phyloP scores from a whole-genome alignment of 2,797 vertebrate genomes.

The Melanotaenia trifasciata region DNA sequence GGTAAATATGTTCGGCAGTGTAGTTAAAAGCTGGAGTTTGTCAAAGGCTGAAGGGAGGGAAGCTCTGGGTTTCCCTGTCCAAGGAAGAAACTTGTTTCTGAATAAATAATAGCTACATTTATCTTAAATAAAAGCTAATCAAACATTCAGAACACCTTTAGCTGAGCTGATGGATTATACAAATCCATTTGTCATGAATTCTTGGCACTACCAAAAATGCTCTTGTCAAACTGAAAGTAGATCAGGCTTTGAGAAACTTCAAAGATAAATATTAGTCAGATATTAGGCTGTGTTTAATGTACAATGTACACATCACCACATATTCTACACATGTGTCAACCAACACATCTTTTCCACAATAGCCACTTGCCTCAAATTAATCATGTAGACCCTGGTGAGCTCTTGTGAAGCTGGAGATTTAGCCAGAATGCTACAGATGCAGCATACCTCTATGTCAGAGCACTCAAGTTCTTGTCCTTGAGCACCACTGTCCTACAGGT shows the following conservation, averaged over 20 bases:
- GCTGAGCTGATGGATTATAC: constrained; percentile 14
- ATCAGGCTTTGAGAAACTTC: background rate
- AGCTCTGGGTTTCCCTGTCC: constrained; percentile 36
- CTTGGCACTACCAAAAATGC: background rate
- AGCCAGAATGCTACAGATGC: too few species aligned
- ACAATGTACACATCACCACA: background rate
- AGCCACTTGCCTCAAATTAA: too few species aligned
- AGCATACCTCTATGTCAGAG: too few species aligned
- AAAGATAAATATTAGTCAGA: background rate
- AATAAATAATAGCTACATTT: constrained; percentile 35
- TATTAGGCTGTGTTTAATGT: too few species aligned
- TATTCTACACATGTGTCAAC: background rate
- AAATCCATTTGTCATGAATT: background rate
- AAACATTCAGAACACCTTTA: constrained; percentile 5
- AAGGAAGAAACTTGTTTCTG: constrained; percentile 36
- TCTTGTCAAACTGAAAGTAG: background rate
- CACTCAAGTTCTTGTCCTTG: too few species aligned
- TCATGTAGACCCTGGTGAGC: background rate
- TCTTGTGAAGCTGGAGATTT: background rate
- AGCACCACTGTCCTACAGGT: too few species aligned
- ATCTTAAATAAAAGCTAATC: background rate
- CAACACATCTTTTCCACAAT: too few species aligned
- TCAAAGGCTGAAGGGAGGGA: constrained; percentile 4
- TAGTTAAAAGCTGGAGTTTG: constrained; percentile 2
- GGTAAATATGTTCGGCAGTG: constrained; percentile 22